Percentiles rank a stretch among this genome's conserved stretches.
phyloP scores from a whole-genome alignment of 2,113 vertebrate species.

The Mesoclemmys tuberculata region DNA sequence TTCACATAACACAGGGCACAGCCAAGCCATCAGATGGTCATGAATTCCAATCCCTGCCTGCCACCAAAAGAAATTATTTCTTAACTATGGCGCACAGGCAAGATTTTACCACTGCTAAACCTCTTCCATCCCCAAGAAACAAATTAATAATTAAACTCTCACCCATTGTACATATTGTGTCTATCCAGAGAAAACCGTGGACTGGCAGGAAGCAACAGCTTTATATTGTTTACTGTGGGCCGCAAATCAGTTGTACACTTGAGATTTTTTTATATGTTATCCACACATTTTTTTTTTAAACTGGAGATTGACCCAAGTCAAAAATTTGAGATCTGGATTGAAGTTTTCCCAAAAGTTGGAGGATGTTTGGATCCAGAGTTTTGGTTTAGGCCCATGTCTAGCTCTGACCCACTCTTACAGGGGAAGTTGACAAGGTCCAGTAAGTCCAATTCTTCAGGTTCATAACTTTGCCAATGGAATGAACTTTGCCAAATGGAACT shows the following conservation, averaged over 20 bases:
- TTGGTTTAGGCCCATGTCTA: background rate
- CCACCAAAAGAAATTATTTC: slow-evolving; percentile 42
- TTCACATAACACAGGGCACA: background rate
- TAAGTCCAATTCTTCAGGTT: background rate
- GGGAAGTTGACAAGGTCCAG: background rate
- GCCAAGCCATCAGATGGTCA: slow-evolving; percentile 44
- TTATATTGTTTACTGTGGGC: background rate
- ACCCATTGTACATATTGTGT: rapidly evolving
- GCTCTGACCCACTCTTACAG: background rate
- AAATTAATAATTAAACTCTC: slow-evolving; percentile 36
- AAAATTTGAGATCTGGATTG: background rate
- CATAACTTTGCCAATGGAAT: background rate
- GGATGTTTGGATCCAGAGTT: background rate
- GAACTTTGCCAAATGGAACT: background rate
- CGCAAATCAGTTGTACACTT: background rate
- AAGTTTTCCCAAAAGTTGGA: background rate
- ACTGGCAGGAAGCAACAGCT: background rate
- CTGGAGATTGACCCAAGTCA: background rate
- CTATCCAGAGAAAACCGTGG: background rate
- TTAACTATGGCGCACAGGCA: background rate
- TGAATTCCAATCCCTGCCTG: background rate
- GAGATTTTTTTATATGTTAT: background rate
- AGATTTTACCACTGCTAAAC: background rate
- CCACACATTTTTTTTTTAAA: background rate
- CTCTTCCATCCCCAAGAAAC: background rate